Evolutionary conservation across 1,140 invertebrate species (phyloP).

Genomic region (Drosophila miranda): DNA sequence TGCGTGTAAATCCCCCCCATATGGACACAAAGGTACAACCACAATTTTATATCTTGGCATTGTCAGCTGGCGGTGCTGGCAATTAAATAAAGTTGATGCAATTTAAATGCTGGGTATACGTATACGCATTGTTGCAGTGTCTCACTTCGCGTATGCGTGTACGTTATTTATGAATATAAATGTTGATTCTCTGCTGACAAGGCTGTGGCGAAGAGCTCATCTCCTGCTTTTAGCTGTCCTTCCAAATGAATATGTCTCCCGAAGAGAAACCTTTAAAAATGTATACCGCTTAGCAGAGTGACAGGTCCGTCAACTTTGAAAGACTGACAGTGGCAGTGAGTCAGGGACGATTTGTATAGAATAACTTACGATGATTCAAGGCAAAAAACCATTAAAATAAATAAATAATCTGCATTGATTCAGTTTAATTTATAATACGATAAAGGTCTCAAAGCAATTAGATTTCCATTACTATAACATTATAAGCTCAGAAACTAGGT

Average conservation of each 20-base stretch:
- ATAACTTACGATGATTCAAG: no score
- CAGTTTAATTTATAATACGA: no score
- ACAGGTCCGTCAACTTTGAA: constrained; percentile 30
- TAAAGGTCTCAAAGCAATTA: no score
- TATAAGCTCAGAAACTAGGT: no score
- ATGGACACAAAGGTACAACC: constrained; percentile 7
- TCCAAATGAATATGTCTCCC: constrained; percentile 7
- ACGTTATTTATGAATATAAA: constrained; percentile 51
- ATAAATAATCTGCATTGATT: neutral
- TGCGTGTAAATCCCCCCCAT: neutral
- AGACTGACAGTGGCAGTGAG: constrained; percentile 17
- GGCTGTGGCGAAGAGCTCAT: constrained; percentile 12
- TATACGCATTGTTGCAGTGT: constrained; percentile 29
- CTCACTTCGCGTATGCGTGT: constrained; percentile 38
- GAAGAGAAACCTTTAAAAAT: constrained; percentile 16
- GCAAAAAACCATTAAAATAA: no score
- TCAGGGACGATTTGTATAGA: constrained; percentile 20
- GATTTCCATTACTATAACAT: no score
- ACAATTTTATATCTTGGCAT: constrained; percentile 26
- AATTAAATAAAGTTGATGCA: constrained; percentile 55
- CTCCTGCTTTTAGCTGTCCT: constrained; percentile 15
- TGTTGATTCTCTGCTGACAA: constrained; percentile 32
- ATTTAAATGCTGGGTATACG: constrained; percentile 18
- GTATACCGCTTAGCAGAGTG: constrained; percentile 9
- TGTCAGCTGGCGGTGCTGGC: constrained; percentile 32